A percentile compares a stretch with the other conserved stretches of the same genome.
Evolutionary conservation across 2,113 vertebrate species (phyloP).

Genomic region (Boulengeromyrus knoepffleri): DNA sequence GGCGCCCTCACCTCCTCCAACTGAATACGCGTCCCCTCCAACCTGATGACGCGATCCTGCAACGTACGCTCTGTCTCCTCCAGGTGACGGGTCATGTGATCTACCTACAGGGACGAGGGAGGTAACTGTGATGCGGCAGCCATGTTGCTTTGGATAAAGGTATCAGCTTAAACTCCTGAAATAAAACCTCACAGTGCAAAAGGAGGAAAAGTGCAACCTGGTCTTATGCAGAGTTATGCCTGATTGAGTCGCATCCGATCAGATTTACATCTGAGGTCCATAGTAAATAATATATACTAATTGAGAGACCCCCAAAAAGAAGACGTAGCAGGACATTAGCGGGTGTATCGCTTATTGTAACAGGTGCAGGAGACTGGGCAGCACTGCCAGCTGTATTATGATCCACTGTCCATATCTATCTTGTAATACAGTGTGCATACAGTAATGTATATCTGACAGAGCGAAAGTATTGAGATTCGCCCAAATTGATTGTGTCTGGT

Average conservation of each 20-base stretch:
- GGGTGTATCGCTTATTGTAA: neutral
- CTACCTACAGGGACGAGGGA: conserved; percentile 59
- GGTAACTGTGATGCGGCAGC: neutral
- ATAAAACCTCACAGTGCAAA: neutral
- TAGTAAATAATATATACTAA: neutral
- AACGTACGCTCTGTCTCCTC: conserved; percentile 69
- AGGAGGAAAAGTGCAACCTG: neutral
- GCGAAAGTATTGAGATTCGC: neutral
- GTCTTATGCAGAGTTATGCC: neutral
- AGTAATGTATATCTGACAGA: neutral
- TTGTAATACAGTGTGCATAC: neutral
- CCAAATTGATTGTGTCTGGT: neutral
- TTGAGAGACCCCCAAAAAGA: neutral
- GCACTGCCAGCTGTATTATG: neutral
- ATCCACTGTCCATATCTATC: neutral
- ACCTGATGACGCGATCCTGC: conserved; percentile 75
- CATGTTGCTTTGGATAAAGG: neutral
- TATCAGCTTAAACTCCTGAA: neutral
- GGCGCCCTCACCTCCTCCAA: conserved; percentile 75
- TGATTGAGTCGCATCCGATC: neutral
- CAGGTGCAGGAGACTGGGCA: neutral
- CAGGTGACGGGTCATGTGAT: conserved; percentile 65
- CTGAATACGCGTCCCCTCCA: conserved; percentile 70
- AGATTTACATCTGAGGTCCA: neutral
- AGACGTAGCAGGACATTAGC: neutral